Percentiles rank a stretch among this genome's conserved stretches.
Evolutionary conservation across 2,113 vertebrate species (phyloP).

Genomic region (Stomatorhinus ivindoensis): DNA sequence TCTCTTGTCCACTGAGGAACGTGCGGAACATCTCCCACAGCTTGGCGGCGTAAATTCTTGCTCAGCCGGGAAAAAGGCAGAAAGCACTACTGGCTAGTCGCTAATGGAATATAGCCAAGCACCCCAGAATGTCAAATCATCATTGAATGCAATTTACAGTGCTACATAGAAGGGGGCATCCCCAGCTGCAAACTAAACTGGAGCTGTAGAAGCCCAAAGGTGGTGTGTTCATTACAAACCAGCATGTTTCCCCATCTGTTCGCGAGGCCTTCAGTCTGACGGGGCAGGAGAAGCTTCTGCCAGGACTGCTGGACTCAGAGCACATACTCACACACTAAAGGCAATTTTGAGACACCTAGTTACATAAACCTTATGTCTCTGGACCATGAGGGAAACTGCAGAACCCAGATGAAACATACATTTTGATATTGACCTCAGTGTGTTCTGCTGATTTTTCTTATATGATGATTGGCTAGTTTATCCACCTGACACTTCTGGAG

Average conservation of each 20-base stretch:
- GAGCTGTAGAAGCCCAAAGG: not conserved
- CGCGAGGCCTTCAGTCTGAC: not conserved
- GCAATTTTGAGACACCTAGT: not conserved
- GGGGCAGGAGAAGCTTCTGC: not conserved
- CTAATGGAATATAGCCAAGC: not conserved
- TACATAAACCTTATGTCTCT: not conserved
- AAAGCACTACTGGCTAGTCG: not conserved
- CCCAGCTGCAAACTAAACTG: not conserved
- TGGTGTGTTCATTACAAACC: not conserved
- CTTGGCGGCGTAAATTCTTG: not conserved
- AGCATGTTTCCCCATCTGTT: not conserved
- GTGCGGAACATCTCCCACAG: not conserved
- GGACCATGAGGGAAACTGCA: not conserved
- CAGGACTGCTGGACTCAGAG: not conserved
- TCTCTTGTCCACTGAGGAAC: not conserved
- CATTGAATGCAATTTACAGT: not conserved
- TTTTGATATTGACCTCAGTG: not conserved
- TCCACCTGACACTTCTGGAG: not conserved
- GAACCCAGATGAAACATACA: no score
- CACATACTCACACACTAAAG: not conserved
- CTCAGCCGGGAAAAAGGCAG: not conserved
- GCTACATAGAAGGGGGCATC: not conserved
- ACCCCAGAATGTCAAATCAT: not conserved
- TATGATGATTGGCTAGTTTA: not conserved
- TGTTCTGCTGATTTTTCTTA: not conserved